These are phyloP conservation scores for Gasteruption jaculator DNA, from an alignment of 2,888 invertebrate genomes.

Conservation along the genomic window DNA sequence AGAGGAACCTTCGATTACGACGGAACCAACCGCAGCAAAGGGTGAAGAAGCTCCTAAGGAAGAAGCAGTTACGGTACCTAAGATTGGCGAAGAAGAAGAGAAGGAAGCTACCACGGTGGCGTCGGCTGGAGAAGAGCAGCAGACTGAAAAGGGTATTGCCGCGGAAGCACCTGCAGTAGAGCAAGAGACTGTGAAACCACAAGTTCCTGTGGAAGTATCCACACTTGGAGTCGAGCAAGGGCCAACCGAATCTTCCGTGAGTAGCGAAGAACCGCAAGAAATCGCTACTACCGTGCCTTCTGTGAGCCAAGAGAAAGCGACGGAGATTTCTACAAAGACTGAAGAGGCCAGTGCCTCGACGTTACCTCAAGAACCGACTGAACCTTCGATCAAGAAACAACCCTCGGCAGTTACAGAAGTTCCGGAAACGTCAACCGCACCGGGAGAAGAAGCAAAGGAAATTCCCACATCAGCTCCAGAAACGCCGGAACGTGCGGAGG, in stretches of 20 bases:
- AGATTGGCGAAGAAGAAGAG: slow-evolving; percentile 12
- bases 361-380: slow-evolving; percentile 2
- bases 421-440: background rate
- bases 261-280: slow-evolving; percentile 14
- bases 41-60: slow-evolving; percentile 8
- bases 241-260: too few species aligned
- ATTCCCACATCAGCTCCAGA: slow-evolving; percentile 18
- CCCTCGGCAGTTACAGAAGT: slow-evolving; percentile 5
- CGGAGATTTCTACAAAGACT: too few species aligned
- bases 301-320: too few species aligned
- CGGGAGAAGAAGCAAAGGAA: slow-evolving; percentile 20
- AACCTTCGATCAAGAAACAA: slow-evolving; percentile 11
- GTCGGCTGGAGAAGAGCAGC: slow-evolving; percentile 12
- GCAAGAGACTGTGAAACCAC: background rate
- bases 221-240: too few species aligned
- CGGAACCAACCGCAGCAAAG: slow-evolving; percentile 10
- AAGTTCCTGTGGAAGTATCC: background rate
- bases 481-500: slow-evolving; percentile 20
- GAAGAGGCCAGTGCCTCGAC: too few species aligned
- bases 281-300: slow-evolving; percentile 4
- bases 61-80: slow-evolving; percentile 12
- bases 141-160: slow-evolving; percentile 20
- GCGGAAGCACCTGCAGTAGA: slow-evolving; percentile 14
- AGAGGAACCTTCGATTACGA: background rate
- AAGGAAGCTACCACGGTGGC: slow-evolving; percentile 14